These are phyloP conservation scores for Hystrix cristata DNA, from an alignment of 2,113 vertebrate genomes.

Conservation along the genomic window DNA sequence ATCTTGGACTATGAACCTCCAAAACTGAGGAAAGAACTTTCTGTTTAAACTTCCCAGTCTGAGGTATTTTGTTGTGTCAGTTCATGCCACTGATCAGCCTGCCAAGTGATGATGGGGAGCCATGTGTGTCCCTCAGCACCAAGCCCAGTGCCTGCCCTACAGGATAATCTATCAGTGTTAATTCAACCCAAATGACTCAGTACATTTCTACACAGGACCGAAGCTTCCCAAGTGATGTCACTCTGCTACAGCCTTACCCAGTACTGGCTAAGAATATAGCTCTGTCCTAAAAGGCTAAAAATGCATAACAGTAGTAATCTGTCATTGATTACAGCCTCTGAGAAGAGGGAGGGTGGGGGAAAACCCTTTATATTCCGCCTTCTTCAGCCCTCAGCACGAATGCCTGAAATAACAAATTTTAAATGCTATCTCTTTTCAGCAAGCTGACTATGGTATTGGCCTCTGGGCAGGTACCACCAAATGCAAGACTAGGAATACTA, in stretches of 20 bases:
- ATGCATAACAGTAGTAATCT: not conserved
- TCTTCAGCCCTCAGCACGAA: not conserved
- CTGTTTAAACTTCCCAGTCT: not conserved
- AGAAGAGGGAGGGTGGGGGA: not conserved
- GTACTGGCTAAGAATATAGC: not conserved
- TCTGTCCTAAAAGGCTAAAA: not conserved
- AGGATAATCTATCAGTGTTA: not conserved
- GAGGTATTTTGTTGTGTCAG: not conserved
- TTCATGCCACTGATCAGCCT: not conserved
- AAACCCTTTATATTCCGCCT: not conserved
- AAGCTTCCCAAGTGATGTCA: not conserved
- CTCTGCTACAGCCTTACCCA: not conserved
- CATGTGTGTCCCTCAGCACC: not conserved
- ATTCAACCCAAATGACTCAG: not conserved
- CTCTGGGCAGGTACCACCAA: not conserved
- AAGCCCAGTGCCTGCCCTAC: not conserved
- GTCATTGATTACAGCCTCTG: not conserved
- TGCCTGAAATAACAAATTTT: not conserved
- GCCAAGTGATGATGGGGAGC: accelerated
- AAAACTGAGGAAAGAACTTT: not conserved
- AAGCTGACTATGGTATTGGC: not conserved
- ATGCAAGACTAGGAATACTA: not conserved
- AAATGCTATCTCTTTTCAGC: not conserved
- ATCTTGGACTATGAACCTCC: not conserved
- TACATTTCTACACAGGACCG: not conserved